These are phyloP conservation scores for Montipora capricornis DNA, from an alignment of 64 coral and sea anemone species.

Conservation along the genomic window DNA sequence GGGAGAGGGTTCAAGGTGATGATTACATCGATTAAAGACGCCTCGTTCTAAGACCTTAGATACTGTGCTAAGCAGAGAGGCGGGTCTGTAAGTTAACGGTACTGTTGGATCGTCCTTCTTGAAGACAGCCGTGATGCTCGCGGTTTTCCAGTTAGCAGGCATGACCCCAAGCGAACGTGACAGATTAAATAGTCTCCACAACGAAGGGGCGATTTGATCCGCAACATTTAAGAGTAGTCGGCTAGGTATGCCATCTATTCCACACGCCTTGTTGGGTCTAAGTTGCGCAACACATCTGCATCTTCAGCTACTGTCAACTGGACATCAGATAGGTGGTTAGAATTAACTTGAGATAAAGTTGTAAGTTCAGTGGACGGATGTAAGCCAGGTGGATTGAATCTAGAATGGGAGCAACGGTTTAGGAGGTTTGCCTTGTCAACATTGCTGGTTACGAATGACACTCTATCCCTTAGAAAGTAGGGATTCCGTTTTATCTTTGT, in stretches of 20 bases:
- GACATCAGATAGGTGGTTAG: neutral
- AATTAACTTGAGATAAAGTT: no score
- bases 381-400: neutral
- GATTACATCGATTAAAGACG: slow-evolving; percentile 48
- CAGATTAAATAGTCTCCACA: slow-evolving; percentile 62
- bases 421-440: neutral
- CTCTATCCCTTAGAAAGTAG: neutral
- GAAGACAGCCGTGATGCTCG: slow-evolving; percentile 54
- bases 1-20: neutral
- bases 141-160: neutral
- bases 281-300: neutral
- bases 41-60: slow-evolving; percentile 70
- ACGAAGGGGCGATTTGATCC: slow-evolving; percentile 37
- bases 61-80: slow-evolving; percentile 24
- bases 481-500: no score
- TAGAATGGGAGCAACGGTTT: neutral
- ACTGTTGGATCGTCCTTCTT: slow-evolving; percentile 60
- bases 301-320: slow-evolving; percentile 53
- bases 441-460: neutral
- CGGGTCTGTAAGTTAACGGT: slow-evolving; percentile 19
- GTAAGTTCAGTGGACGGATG: neutral
- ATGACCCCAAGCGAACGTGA: slow-evolving; percentile 37
- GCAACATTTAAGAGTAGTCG: slow-evolving; percentile 29
- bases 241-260: slow-evolving; percentile 55
- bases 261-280: slow-evolving; percentile 59